Conservation (phyloP, 2,888 invertebrate genomes). For the Euclidia mi region DNA sequence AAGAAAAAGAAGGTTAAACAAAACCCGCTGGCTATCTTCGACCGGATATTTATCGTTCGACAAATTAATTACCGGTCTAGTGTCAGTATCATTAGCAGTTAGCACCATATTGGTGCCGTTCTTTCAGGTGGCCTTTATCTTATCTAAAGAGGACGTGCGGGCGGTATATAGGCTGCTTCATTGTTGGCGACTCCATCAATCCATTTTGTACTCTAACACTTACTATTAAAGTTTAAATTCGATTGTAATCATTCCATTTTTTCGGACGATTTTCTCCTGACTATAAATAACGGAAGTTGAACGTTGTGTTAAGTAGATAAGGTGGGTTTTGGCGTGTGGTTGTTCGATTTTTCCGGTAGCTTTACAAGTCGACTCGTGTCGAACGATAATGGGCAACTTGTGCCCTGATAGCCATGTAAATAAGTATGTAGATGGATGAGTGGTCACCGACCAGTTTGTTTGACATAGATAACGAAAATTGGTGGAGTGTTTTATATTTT, state of each 20-base stretch:
- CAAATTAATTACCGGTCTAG: constrained; percentile 82
- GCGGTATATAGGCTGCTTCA: constrained; percentile 81
- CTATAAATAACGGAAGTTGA: constrained; percentile 34
- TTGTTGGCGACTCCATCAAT: constrained; percentile 68
- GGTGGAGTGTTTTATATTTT: constrained; percentile 49
- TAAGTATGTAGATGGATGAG: constrained; percentile 82
- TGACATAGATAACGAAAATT: constrained; percentile 65
- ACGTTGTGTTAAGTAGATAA: constrained; percentile 24
- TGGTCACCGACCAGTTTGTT: constrained; percentile 83
- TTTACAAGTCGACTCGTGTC: constrained; percentile 74
- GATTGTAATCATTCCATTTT: constrained; percentile 45
- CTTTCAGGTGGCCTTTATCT: constrained; percentile 86
- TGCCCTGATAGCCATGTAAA: constrained; percentile 87
- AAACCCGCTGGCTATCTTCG: constrained; percentile 60
- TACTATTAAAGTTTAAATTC: constrained; percentile 31
- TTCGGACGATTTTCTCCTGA: constrained; percentile 68
- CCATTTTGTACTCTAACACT: constrained; percentile 49
- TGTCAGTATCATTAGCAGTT: constrained; percentile 79
- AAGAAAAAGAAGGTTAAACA: constrained; percentile 20
- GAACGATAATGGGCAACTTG: constrained; percentile 86
- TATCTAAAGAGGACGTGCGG: constrained; percentile 90
- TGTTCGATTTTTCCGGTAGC: constrained; percentile 79
- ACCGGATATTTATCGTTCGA: constrained; percentile 76
- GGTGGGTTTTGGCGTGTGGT: constrained; percentile 58
- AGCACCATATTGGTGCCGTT: constrained; percentile 84